phyloP scores from a whole-genome alignment of 1,140 invertebrate species.

The Drosophila bocqueti region DNA sequence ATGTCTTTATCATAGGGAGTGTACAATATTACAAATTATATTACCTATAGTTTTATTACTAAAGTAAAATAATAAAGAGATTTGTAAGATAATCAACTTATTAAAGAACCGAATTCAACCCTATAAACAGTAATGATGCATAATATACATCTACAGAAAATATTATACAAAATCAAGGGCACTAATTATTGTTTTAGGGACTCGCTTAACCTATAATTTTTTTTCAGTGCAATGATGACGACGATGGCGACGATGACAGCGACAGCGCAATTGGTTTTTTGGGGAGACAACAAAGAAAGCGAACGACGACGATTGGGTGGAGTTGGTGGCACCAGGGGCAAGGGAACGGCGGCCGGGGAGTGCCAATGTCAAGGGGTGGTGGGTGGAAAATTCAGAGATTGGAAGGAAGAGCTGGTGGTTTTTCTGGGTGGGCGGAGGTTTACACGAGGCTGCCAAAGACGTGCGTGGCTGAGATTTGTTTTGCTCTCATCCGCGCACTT shows the following conservation, averaged over 20 bases:
- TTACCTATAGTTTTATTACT: not conserved
- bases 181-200: not conserved
- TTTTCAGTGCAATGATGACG: constrained; percentile 19
- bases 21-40: too few relatives aligned
- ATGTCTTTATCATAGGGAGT: too few relatives aligned
- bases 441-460: constrained; percentile 63
- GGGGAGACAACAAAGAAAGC: constrained; percentile 56
- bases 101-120: not conserved
- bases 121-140: not conserved
- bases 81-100: not conserved
- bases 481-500: constrained; percentile 64
- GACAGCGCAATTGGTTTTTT: constrained; percentile 74
- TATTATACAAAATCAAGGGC: too few relatives aligned
- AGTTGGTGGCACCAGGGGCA: constrained; percentile 21
- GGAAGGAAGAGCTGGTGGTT: not conserved
- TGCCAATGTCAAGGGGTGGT: constrained; percentile 7
- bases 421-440: not conserved
- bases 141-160: not conserved
- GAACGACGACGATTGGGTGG: constrained; percentile 44
- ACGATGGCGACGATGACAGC: constrained; percentile 52
- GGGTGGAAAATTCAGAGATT: not conserved
- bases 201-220: not conserved
- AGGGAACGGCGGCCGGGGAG: not conserved
- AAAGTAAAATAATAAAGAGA: too few relatives aligned
- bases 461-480: constrained; percentile 79